Base-by-base conservation (phyloP, 2,888 invertebrate species). In the Meiosimyza platycephala region DNA sequence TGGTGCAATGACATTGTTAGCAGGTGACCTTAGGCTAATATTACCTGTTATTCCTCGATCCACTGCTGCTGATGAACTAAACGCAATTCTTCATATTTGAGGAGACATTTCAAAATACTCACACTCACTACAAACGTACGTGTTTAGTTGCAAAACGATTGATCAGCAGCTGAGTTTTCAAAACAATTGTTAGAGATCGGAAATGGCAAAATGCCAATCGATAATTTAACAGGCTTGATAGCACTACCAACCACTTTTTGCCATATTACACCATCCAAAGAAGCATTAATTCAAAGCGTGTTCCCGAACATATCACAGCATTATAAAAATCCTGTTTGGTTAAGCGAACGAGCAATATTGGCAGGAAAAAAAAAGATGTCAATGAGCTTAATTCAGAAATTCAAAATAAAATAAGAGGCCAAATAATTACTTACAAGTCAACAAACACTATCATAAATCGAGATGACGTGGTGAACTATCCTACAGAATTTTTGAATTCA, bases 201-300 rank as follows among this genome's bases (percentile, higher is more conserved):
- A 5, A 77, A 79, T 76, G 76, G 4, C 74, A n/a, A n/a, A n/a
- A n/a, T n/a, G n/a, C n/a, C n/a, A n/a, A n/a, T n/a, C n/a, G n/a
- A n/a, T n/a, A 77, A 77, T 63, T 80, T 50, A 48, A 79, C 68
- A 11, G 74, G 76, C 76, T 72, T 50, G 80, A 79, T 71, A 75
- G 72, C 72, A n/a, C n/a, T 72, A 76, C 33, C 50, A 40, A 33
- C n/a, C 11, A 75, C 76, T 73, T 75, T 75, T 48, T 73, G 48
- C 28, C 13, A 33, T 50, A 51, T 72, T 16, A 52, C 50, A 15
- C n/a, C n/a, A n/a, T n/a, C n/a, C n/a, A n/a, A n/a, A n/a, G n/a
- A 69, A 22, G 65, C 62, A 52, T 50, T 71, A 12, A 67, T 74
- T 55, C 55, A 33, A 50, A 40, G 57, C 13, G 74, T 74, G 16